Percentiles rank a stretch among this genome's conserved stretches.
Evolutionary conservation across 2,888 invertebrate genomes (phyloP).

Genomic region (Lasioglossum pauxillum): DNA sequence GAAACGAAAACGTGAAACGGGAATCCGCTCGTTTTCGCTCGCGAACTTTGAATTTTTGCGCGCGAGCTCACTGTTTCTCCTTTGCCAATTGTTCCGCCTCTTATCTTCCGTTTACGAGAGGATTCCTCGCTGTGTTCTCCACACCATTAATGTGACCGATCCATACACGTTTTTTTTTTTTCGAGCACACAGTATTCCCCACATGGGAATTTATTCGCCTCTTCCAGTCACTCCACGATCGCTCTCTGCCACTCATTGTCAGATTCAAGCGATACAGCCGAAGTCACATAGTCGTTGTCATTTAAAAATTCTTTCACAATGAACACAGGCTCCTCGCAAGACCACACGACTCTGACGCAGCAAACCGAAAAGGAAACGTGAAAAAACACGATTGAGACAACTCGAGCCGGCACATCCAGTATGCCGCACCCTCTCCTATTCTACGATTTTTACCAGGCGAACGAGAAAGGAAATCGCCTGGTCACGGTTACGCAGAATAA

Average conservation of each 20-base stretch:
- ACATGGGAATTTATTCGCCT: slow-evolving; percentile 40
- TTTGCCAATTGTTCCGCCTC: neutral
- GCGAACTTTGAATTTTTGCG: slow-evolving; percentile 2
- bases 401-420: slow-evolving; percentile 31
- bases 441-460: neutral
- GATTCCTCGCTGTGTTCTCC: neutral
- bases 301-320: slow-evolving; percentile 64
- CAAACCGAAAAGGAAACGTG: slow-evolving; percentile 49
- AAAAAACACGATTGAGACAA: slow-evolving; percentile 37
- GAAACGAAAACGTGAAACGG: neutral
- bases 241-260: slow-evolving; percentile 64
- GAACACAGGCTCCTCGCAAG: slow-evolving; percentile 65
- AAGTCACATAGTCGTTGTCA: slow-evolving; percentile 71
- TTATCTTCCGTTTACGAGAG: neutral
- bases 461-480: neutral
- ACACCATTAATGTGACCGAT: slow-evolving; percentile 67
- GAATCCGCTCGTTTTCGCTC: neutral
- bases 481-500: neutral
- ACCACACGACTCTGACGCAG: slow-evolving; percentile 65
- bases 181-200: slow-evolving; percentile 49
- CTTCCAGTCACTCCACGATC: slow-evolving; percentile 69
- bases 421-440: slow-evolving; percentile 71
- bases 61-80: neutral
- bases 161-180: slow-evolving; percentile 29
- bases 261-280: slow-evolving; percentile 67